phyloP scores from a whole-genome alignment of 2,888 invertebrate species.

The Urechis unicinctus region DNA sequence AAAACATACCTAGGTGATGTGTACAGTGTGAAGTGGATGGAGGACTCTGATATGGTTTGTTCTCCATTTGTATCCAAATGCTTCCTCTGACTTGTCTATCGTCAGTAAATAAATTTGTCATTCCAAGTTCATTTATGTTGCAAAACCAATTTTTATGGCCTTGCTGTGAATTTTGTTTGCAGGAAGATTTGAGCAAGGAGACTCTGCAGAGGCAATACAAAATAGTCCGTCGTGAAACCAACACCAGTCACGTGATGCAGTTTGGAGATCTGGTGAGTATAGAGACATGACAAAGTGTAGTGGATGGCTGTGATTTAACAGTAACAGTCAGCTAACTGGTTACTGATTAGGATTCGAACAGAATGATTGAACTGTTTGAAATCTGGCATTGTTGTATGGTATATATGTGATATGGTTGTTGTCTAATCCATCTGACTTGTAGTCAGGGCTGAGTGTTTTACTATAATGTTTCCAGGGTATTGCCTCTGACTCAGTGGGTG shows the following conservation, averaged over 20 bases:
- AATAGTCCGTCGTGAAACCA: conserved; percentile 30
- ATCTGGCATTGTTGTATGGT: no score
- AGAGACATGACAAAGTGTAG: no score
- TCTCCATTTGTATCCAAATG: neutral
- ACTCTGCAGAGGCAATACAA: conserved; percentile 55
- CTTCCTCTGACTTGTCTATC: neutral
- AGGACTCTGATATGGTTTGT: conserved; percentile 53
- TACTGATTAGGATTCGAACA: no score
- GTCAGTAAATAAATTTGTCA: neutral
- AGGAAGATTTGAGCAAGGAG: conserved; percentile 54
- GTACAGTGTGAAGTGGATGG: conserved; percentile 61
- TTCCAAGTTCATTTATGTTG: neutral
- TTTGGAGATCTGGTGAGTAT: conserved; percentile 54
- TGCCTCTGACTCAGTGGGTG: conserved; percentile 14
- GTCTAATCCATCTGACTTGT: neutral
- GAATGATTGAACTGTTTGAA: no score
- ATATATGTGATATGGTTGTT: no score
- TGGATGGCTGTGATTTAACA: no score
- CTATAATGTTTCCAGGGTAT: conserved; percentile 10
- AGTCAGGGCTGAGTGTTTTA: neutral
- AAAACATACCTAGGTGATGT: conserved; percentile 58
- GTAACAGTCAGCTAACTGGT: no score
- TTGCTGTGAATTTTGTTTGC: conserved; percentile 8
- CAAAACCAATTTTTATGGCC: neutral
- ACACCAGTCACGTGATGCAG: conserved; percentile 57